Evolutionary conservation across 23 tunicate species (phyloP), one percentile per base, ranked within the genome.

Genomic region (Halocynthia aurantium): DNA sequence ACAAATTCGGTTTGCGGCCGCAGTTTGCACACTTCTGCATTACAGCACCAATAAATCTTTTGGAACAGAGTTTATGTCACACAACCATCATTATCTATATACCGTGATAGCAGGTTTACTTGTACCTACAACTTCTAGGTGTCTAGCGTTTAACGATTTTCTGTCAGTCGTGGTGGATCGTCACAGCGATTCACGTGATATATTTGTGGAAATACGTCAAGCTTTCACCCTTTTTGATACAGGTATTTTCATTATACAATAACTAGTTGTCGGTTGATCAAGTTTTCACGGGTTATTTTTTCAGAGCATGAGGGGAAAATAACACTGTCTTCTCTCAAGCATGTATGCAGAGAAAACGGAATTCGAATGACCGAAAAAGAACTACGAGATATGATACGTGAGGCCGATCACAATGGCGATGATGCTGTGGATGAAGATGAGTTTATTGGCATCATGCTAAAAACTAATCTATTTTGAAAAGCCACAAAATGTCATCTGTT

Each of bases 351-450:
- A 52, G 90, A 91, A 51, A 76, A 81, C 67, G 86, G 84, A 15
- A 83, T 85, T 44, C 76, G 77, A 50, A 71, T 91, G 64, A 80
- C 83, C 15, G 90, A 91, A 60, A 76, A 80, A 52, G 97, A 91
- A 77, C 70, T 85, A 61, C 78, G 71, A 12, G 90, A 91, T 52
- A 91, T 91, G 97, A 91, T 91, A 8, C 80, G 87, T 56, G 74
- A 85, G 44, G 97, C 97, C 31, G 97, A 91, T 71, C 66, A 62
- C 8, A 91, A 91, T 81, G 97, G 97, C 57, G 97, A 91, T 75
- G 87, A 69, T 65, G 90, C 85, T 5, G 84, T 91, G 6, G 97
- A 91, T 81, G 87, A 85, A 74, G 85, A 91, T 51, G 97, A 91
- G 68, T 91, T 91, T 58, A 70, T 91, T 18, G 84, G 83, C 7